phyloP scores from a whole-genome alignment of 2,113 vertebrate species.

The Hoplias malabaricus region DNA sequence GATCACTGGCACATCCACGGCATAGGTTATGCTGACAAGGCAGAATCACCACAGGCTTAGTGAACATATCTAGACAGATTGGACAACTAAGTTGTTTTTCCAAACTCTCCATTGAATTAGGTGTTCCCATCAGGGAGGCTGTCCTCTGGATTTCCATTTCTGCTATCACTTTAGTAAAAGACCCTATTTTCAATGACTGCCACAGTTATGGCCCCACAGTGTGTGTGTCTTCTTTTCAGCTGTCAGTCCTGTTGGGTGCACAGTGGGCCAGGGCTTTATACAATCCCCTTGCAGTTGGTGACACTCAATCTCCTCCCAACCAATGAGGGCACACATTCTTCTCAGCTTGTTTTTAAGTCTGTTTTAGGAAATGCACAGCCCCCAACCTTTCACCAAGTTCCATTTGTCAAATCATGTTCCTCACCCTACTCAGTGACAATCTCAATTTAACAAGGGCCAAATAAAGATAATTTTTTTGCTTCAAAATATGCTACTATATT shows the following conservation, averaged over 20 bases:
- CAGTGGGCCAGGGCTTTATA: constrained; percentile 69
- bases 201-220: neutral
- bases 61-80: constrained; percentile 97
- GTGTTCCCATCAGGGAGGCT: constrained; percentile 67
- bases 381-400: constrained; percentile 43
- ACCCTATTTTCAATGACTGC: constrained; percentile 15
- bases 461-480: neutral
- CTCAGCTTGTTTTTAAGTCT: constrained; percentile 58
- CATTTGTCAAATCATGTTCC: constrained; percentile 62
- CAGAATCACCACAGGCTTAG: constrained; percentile 95
- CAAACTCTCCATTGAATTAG: constrained; percentile 87
- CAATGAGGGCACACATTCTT: constrained; percentile 68
- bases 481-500: neutral
- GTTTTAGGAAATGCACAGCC: constrained; percentile 67
- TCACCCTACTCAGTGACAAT: constrained; percentile 31
- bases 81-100: constrained; percentile 98
- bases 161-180: neutral
- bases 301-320: constrained; percentile 59
- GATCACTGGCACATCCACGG: constrained; percentile 90
- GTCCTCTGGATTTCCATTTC: constrained; percentile 76
- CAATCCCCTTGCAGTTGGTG: constrained; percentile 58
- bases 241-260: constrained; percentile 61
- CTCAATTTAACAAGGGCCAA: no score
- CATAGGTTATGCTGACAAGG: constrained; percentile 98
- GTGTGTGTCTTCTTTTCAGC: neutral